Base-by-base conservation (phyloP, 2,113 vertebrate genomes). In the Brachyhypopomus occidentalis region DNA sequence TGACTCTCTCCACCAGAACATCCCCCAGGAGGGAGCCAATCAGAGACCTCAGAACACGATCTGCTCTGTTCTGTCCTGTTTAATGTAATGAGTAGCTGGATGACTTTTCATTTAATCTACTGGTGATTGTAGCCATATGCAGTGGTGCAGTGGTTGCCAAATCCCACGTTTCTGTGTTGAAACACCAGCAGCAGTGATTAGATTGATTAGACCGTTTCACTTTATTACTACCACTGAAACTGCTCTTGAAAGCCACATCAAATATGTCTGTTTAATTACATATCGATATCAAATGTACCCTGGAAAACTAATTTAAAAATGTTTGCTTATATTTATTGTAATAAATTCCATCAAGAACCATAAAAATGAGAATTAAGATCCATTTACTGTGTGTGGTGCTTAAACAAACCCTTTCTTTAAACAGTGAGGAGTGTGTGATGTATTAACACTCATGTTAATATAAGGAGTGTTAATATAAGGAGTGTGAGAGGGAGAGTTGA, bases 381-480 rank as follows among this genome's bases (percentile, higher is more conserved):
- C 4, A 5, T 30, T 64, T 64, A 30, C 14, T 30, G 2, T 11
- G 62, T 62, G 12, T 60, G 22, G n/a, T 66, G 20, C 56, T 77
- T 23, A 79, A 72, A 62, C n/a, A 8, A 74, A 77, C 76, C 81
- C 72, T 76, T 77, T 74, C 36, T 85, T 41, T 20, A 83, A 30
- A 30, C 30, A 30, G 2, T 30, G 30, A 30, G 30, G 30, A 30
- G 30, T 30, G 30, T 30, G 30, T 30, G 30, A 30, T 30, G 1
- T 30, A 30, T 30, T 30, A 30, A 30, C 30, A 30, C 30, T 30
- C 30, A 3, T 30, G 30, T 30, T 30, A 30, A 3, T 30, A 1
- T 30, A n/a, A n/a, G n/a, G 30, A 30, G 30, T 30, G 30, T 30
- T n/a, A n/a, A n/a, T n/a, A n/a, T n/a, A n/a, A n/a, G n/a, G n/a